phyloP scores from a whole-genome alignment of 1,140 invertebrate species.

The Ladona fulva region DNA sequence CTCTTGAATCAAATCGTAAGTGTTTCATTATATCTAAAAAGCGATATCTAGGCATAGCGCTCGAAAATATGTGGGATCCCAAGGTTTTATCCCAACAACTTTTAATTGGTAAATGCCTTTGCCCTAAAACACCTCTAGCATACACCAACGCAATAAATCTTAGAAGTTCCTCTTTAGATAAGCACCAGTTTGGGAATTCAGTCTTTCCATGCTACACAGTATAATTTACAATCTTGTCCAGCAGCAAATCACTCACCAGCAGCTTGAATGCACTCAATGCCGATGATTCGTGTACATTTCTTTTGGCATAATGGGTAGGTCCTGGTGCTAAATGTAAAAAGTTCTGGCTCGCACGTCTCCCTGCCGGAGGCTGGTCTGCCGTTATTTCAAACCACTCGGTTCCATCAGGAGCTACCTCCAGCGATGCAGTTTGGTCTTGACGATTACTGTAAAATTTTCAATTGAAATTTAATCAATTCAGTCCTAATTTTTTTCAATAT shows the following conservation, averaged over 20 bases:
- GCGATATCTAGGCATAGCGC: too few species aligned
- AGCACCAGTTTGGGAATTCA: background rate
- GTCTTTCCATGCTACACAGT: background rate
- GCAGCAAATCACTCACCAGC: background rate
- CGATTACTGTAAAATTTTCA: background rate
- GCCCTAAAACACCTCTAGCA: background rate
- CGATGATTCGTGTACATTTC: background rate
- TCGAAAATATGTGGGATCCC: too few species aligned
- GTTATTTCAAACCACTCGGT: background rate
- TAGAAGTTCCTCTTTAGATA: background rate
- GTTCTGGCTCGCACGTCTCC: background rate
- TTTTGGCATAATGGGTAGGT: background rate
- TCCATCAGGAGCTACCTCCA: background rate
- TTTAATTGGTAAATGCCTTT: background rate
- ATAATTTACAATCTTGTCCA: background rate
- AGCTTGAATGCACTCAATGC: background rate
- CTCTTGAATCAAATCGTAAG: too few species aligned
- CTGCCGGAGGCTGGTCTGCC: background rate
- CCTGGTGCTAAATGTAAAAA: background rate
- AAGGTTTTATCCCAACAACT: background rate
- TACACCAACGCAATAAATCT: background rate
- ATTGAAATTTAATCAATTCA: too few species aligned
- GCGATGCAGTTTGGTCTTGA: background rate
- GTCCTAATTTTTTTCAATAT: too few species aligned
- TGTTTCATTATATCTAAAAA: too few species aligned